Evolutionary conservation across 2,888 invertebrate species (phyloP), one percentile per base, ranked within the genome.

Genomic region (Microctonus aethiopoides): DNA sequence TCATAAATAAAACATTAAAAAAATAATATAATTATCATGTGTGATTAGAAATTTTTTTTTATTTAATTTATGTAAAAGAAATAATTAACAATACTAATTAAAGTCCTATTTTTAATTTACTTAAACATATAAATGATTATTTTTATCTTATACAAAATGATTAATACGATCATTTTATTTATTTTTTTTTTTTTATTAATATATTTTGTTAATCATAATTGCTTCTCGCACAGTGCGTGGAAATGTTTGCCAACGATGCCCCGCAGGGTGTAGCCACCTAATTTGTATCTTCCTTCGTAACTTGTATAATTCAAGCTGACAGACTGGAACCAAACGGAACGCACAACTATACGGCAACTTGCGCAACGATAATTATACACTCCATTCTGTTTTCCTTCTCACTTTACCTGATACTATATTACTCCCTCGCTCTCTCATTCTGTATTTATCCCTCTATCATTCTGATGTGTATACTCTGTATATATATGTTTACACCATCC

Each of bases 311-410:
- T 86, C 86, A 86, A 85, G 82, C 84, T 79, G 84, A 84, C 81
- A 83, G 85, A 86, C 85, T 86, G 86, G 86, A 86, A 86, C 86
- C 82, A 81, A 85, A 83, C 80, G 80, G 81, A 80, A 80, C 80
- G 73, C 68, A 68, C 70, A 66, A 70, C 81, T 72, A 64, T 80
- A 81, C 78, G 81, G 79, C 76, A 85, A 83, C 84, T 85, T 83
- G 84, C 83, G 77, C 83, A 81, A 83, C 84, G 84, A 85, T 86
- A 86, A 86, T 86, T 86, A 86, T 86, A 86, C 86, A 81, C 85
- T 84, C 78, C 80, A 80, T 81, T 78, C 80, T 79, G 77, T 77
- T 72, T 70, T 68, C 65, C 68, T 70, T 74, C 74, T 71, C 36
- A 57, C 46, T n/a, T n/a, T n/a, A n/a, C n/a, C n/a, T 60, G 34